Evolutionary conservation across 2,888 invertebrate species (phyloP), one percentile per base, ranked within the genome.

Genomic region (Drosophila phalerata): DNA sequence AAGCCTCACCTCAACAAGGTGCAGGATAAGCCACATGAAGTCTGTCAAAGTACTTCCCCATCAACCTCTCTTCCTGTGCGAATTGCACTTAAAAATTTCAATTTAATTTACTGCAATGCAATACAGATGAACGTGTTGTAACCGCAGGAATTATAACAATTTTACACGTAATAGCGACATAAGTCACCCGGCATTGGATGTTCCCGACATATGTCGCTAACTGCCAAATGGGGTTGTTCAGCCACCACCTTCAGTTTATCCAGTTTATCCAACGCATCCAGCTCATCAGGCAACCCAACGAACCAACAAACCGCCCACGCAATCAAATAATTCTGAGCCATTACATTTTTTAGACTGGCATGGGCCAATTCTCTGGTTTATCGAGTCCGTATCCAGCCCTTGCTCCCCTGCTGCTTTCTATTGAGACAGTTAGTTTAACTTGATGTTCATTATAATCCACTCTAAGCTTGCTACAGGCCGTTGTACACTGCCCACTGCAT

Each of bases 131-230:
- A 42, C 45, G 57, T 64, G 69, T 85, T 77, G 74, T 77, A 88
- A 90, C 91, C 91, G 55, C 91, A 91, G 83, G 89, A 91, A 85
- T 86, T 90, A 91, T 91, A 88, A 81, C 90, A 88, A 89, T 78
- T 90, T 91, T 90, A 89, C 91, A 91, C 91, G 91, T 89, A 76
- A 90, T 78, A 81, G 89, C 86, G 89, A 76, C 90, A 90, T 90
- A 91, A 91, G 91, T 91, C 91, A 91, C 82, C 69, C 81, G 56
- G 70, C 11, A 30, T 40, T 64, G 78, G 79, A 89, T 89, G 87
- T 88, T 53, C 62, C 79, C 55, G 84, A 87, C 91, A 91, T 90
- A 91, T 91, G 91, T 90, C 88, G 80, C 67, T 73, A 77, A 74
- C 75, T 77, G 73, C 55, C 73, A 22, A 57, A 42, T 53, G 77